Evolutionary conservation across 1,140 invertebrate genomes (phyloP).

Genomic region (Drosophila pectinifera): DNA sequence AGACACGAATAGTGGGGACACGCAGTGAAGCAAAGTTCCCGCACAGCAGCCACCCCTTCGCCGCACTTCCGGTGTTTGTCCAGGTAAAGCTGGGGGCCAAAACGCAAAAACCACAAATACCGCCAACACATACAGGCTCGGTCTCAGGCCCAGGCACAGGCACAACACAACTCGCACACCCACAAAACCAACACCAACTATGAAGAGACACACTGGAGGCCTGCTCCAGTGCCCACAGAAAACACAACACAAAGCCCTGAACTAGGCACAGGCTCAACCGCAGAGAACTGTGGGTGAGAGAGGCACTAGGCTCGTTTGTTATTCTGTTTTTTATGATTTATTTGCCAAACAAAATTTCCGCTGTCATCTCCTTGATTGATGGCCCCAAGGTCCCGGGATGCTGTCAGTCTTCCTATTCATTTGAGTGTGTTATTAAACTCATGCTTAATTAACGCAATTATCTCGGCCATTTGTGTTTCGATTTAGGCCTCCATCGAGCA

Average conservation of each 20-base stretch:
- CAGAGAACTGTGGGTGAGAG: constrained; percentile 25
- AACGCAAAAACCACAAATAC: constrained; percentile 73
- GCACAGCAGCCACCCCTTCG: constrained; percentile 51
- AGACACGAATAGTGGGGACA: constrained; percentile 12
- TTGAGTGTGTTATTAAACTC: constrained; percentile 59
- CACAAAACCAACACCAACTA: constrained; percentile 9
- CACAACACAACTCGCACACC: constrained; percentile 16
- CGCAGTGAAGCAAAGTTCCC: constrained; percentile 52
- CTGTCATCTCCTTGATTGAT: constrained; percentile 71
- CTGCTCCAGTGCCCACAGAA: not conserved
- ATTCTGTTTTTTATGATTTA: constrained; percentile 73
- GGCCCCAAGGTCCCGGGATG: constrained; percentile 38
- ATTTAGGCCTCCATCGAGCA: constrained; percentile 16
- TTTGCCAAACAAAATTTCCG: constrained; percentile 54
- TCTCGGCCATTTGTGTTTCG: constrained; percentile 54
- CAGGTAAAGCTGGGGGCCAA: constrained; percentile 56
- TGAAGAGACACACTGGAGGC: constrained; percentile 11
- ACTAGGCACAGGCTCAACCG: constrained; percentile 51
- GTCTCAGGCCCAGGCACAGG: constrained; percentile 28
- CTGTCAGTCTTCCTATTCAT: constrained; percentile 53
- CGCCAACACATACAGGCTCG: constrained; percentile 66
- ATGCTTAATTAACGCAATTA: constrained; percentile 77
- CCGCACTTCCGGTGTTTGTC: constrained; percentile 57
- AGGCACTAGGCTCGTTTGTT: constrained; percentile 28
- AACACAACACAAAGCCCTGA: constrained; percentile 24